A percentile compares a stretch with the other conserved stretches of the same genome.
phyloP scores from a whole-genome alignment of 2,888 invertebrate genomes.

The Sinhomidia bicolor region DNA sequence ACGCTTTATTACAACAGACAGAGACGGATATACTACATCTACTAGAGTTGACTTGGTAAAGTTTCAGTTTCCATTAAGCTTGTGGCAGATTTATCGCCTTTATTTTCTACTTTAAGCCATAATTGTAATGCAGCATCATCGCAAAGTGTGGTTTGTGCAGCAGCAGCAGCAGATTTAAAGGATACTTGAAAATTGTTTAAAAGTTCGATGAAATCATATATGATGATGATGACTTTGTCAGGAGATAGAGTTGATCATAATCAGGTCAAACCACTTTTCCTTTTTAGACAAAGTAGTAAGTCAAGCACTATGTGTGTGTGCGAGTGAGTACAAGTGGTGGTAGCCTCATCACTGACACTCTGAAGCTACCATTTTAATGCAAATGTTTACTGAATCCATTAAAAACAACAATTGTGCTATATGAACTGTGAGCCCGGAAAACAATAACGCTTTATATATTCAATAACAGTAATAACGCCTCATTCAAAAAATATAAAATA shows the following conservation, averaged over 20 bases:
- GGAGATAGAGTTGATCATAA: constrained; percentile 71
- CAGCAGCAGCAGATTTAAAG: background rate
- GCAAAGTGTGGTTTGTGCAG: constrained; percentile 1
- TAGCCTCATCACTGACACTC: too few species aligned
- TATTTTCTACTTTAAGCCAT: background rate
- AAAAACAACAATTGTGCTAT: constrained; percentile 5
- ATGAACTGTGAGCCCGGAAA: background rate
- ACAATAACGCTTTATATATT: background rate
- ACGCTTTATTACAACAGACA: background rate
- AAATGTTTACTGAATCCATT: constrained; percentile 39
- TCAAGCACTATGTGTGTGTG: background rate
- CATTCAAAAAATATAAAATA: too few species aligned
- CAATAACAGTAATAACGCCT: too few species aligned
- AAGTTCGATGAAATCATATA: constrained; percentile 31
- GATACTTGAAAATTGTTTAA: background rate
- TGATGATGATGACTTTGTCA: constrained; percentile 21
- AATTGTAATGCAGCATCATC: background rate
- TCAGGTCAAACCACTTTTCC: constrained; percentile 79
- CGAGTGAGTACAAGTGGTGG: background rate
- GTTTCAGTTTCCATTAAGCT: constrained; percentile 41
- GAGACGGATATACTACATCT: background rate
- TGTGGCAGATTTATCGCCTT: constrained; percentile 44
- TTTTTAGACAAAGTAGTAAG: constrained; percentile 67
- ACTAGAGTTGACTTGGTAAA: background rate
- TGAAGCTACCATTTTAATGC: constrained; percentile 28